Conservation (phyloP, 2,113 vertebrate species). For the Camelus dromedarius region DNA sequence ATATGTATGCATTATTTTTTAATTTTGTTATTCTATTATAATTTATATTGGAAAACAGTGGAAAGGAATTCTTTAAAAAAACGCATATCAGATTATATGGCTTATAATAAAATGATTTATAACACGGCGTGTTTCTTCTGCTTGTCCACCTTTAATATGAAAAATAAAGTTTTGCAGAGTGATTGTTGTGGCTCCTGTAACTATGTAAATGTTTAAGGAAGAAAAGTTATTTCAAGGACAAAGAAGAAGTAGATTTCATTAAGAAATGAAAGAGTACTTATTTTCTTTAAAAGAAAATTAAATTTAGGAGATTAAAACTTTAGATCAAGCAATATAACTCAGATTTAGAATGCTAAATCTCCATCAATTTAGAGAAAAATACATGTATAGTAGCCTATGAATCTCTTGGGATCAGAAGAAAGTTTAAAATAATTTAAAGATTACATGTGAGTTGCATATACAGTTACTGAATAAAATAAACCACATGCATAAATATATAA, state of each 20-base stretch:
- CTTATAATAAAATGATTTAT: background rate
- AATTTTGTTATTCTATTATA: background rate
- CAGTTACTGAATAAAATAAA: background rate
- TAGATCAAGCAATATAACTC: background rate
- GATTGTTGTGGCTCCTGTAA: background rate
- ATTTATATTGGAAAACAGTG: background rate
- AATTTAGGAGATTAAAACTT: background rate
- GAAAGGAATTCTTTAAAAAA: background rate
- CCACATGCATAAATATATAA: background rate
- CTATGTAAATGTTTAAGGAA: background rate
- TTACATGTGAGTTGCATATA: background rate
- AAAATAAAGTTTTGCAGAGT: background rate
- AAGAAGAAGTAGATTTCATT: background rate
- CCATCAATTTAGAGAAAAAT: background rate
- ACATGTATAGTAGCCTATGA: background rate
- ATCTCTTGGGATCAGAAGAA: background rate
- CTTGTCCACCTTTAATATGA: background rate
- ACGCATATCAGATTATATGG: background rate
- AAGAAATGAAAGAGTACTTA: slow-evolving; percentile 27
- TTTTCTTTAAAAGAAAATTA: slow-evolving; percentile 43
- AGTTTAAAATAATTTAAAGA: background rate
- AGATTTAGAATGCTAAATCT: background rate
- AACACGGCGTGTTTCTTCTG: background rate
- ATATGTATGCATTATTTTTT: background rate
- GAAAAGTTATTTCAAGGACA: background rate